Base-by-base conservation (phyloP, 1,140 invertebrate species). In the Ceratoteleas bidentatus region DNA sequence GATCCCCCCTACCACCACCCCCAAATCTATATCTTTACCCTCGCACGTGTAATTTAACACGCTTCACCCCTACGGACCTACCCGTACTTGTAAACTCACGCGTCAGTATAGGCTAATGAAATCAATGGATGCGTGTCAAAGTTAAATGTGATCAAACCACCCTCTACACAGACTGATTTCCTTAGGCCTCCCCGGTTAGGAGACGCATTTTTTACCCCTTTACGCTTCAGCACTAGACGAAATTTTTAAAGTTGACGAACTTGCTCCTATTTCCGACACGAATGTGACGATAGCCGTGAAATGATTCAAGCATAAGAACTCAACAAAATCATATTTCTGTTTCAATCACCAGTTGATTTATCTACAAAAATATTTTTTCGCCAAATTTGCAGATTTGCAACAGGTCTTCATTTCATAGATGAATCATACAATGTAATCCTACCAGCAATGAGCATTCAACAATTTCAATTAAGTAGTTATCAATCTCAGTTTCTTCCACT, bases 41-140 rank as follows among this genome's bases (percentile, higher is more conserved):
- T 81, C 82, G 72, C 60, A 81, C 73, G 69, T 86, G 85, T 86
- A 86, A 84, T 86, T 86, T 83, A 84, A 84, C 83, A 79, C 84
- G 82, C 80, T 62, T 80, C 72, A 70, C 69, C 75, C 81, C 61
- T 73, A 36, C 78, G 47, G 65, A 66, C 45, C 68, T 65, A 68
- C 76, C 62, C 76, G 68, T 77, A 82, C 70, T 76, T 80, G 81
- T 85, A 85, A 83, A 81, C 77, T 74, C 40, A 77, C 45, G 74
- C 83, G 72, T 84, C 85, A 61, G 56, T 81, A 80, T 86, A 80
- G 83, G 70, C 83, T 86, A 86, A 86, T 86, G 81, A 86, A 85
- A 86, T 86, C 85, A 86, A 86, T 85, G 80, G 83, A 84, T 85
- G 82, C 84, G 82, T 80, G 82, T 79, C 84, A 80, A 78, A 84